Evolutionary conservation across 2,113 vertebrate species (phyloP), one percentile per base, ranked within the genome.

Genomic region (Macquaria ambigua): DNA sequence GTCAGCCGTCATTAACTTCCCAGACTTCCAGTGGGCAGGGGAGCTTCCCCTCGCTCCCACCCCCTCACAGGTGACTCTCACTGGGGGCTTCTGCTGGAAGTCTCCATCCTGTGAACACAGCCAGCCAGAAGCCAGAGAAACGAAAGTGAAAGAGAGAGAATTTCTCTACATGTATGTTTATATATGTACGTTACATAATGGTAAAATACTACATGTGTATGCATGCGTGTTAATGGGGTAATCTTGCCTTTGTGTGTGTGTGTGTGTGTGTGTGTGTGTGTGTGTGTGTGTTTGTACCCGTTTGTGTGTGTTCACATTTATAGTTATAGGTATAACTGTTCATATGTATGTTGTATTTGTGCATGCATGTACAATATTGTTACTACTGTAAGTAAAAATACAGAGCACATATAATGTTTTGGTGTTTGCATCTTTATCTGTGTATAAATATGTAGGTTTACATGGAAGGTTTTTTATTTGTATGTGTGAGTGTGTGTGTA

Each of bases 401-500:
- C 2, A 61, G 6, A 23, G 4, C 34, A 28, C 39, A 63, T 46
- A 21, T 39, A 56, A 52, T 77, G 3, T 23, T 53, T 59, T 18
- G 20, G 16, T 53, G 9, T 63, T 48, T 84, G 21, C n/a, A 59
- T 79, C 69, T 82, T 23, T 70, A 48, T 62, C 43, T 55, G 10
- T 74, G 34, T 52, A 94, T n/a, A n/a, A n/a, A n/a, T 96, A 95
- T 93, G 92, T 89, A 23, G 34, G 4, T 73, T 59, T 75, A 28
- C 21, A 46, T 68, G 46, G 95, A 55, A 95, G 96, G 95, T 93
- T 96, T 96, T 74, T 25, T 48, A 28, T 28, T 71, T 46, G 1
- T 41, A 21, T n/a, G 34, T 77, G 50, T 78, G 63, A 50, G 61
- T 64, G 69, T 61, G 34, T 81, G 74, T 66, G 23, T 41, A 11